Conservation (phyloP, 2,888 invertebrate species). For the Chrysolina haemoptera region DNA sequence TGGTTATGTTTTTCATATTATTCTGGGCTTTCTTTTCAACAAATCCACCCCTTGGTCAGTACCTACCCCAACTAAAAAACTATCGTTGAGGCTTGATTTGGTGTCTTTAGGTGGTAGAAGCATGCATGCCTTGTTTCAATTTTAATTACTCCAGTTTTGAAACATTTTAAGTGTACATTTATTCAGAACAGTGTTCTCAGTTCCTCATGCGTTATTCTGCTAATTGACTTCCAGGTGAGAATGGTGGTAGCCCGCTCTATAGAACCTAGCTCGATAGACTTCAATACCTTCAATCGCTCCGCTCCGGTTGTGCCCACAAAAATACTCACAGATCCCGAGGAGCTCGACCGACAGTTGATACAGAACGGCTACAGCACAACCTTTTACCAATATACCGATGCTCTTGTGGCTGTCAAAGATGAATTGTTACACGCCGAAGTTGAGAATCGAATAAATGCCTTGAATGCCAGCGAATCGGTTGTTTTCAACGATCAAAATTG, state of each 20-base stretch:
- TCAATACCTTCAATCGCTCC: conserved; percentile 79
- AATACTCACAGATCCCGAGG: conserved; percentile 91
- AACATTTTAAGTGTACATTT: background rate
- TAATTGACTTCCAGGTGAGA: conserved; percentile 74
- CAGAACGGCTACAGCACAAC: conserved; percentile 78
- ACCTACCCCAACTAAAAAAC: no score
- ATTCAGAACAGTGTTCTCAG: background rate
- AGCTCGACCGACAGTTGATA: conserved; percentile 87
- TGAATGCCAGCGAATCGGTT: conserved; percentile 27
- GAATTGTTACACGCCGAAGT: conserved; percentile 41
- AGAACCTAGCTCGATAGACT: conserved; percentile 85
- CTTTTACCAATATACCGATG: conserved; percentile 54
- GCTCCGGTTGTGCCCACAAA: conserved; percentile 95
- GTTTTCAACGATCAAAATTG: conserved; percentile 31
- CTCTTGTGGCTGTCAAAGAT: conserved; percentile 43
- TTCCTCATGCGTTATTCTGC: background rate
- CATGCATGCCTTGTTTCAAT: background rate
- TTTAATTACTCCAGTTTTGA: conserved; percentile 18
- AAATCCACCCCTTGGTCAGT: no score
- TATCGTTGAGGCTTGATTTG: background rate
- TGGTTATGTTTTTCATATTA: no score
- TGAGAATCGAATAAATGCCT: conserved; percentile 30
- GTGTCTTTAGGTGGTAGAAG: conserved; percentile 3
- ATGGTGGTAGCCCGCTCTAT: conserved; percentile 95
- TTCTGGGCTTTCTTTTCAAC: no score